Base-by-base conservation (phyloP, 2,888 invertebrate species). In the Aelia acuminata region DNA sequence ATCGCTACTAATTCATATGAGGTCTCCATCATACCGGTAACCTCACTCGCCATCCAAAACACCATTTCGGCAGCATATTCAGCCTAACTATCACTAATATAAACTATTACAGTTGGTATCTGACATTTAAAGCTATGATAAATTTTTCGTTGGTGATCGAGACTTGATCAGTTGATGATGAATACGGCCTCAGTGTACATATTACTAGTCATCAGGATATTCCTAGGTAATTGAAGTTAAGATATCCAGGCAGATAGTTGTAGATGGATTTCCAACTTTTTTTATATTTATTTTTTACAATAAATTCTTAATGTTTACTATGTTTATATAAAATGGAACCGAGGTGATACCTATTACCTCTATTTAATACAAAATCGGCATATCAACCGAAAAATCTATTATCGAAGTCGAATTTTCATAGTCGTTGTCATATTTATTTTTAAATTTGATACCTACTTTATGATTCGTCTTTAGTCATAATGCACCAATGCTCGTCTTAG, bases 111-210 rank as follows among this genome's bases (percentile, higher is more conserved):
- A 22, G 22, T 13, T 48, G 0, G 35, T 57, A 43, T 63, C 7
- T 39, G 70, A 57, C 63, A n/a, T 7, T 0, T n/a, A 31, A 39
- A 50, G 85, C 43, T 85, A 53, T 80, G 80, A 80, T 39, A 53
- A 49, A 26, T 39, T 50, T 49, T 18, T 85, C 31, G 53, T 53
- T 35, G 22, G 2, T n/a, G 8, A 57, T 49, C 53, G 53, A 53
- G 53, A 31, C 31, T 10, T 50, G 57, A 49, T 50, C 31, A 22
- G 53, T 13, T 57, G 3, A 85, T 26, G 26, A 53, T 85, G 39
- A 85, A 85, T 53, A 85, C 53, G 15, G 85, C 85, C 22, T 85
- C 86, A 70, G 86, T 70, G 53, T 86, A 86, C 48, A 70, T 86
- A n/a, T 86, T 57, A 43, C 26, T 86, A 39, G 43, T 86, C 50